These are phyloP conservation scores for Lithobates pipiens DNA, from an alignment of 2,797 vertebrate genomes.

Conservation along the genomic window DNA sequence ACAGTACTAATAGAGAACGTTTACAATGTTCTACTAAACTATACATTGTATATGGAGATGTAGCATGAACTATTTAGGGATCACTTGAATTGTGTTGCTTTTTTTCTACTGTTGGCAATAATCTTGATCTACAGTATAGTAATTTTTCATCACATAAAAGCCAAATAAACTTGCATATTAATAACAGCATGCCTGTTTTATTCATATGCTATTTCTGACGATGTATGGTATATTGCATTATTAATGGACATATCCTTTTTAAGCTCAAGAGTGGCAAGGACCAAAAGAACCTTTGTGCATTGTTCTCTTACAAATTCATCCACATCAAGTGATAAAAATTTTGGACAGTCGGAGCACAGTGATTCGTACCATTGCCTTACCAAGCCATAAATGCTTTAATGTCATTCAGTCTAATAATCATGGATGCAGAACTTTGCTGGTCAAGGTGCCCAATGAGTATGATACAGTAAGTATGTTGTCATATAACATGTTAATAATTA, in stretches of 20 bases:
- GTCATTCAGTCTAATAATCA: constrained; percentile 76
- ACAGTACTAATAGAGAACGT: background rate
- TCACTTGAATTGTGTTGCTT: background rate
- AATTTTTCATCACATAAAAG: too few species aligned
- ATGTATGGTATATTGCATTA: background rate
- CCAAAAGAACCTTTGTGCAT: constrained; percentile 67
- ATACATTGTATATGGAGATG: background rate
- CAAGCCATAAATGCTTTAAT: constrained; percentile 69
- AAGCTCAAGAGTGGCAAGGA: constrained; percentile 83
- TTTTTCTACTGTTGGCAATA: too few species aligned
- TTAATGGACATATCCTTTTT: constrained; percentile 1
- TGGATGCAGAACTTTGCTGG: constrained; percentile 73
- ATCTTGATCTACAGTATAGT: too few species aligned
- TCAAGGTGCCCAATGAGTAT: constrained; percentile 82
- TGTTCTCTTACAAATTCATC: constrained; percentile 73
- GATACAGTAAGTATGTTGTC: constrained; percentile 76
- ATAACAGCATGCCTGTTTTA: background rate
- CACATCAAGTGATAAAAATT: constrained; percentile 74
- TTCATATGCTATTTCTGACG: background rate
- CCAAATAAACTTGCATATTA: too few species aligned
- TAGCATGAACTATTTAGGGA: background rate
- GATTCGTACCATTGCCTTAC: constrained; percentile 72
- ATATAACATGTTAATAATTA: background rate
- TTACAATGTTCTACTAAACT: background rate
- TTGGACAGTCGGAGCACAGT: constrained; percentile 69